phyloP scores from a whole-genome alignment of 2,888 invertebrate species.

The Phymatocera aterrima region DNA sequence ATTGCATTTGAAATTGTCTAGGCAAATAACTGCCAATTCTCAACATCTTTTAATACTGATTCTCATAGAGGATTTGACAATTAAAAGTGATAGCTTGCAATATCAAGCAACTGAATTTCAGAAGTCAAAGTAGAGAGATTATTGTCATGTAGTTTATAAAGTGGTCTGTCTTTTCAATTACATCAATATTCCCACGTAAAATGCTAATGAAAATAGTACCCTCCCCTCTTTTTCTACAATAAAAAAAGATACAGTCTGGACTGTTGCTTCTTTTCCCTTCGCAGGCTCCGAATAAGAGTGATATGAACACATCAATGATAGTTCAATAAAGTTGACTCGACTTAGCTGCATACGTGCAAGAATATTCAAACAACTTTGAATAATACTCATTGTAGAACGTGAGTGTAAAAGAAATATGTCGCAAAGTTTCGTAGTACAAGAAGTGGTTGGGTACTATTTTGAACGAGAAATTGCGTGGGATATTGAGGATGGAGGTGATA shows the following conservation, averaged over 20 bases:
- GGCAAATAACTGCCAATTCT: conserved; percentile 4
- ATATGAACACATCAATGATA: no score
- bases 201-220: background rate
- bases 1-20: background rate
- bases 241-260: background rate
- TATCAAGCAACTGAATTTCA: background rate
- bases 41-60: conserved; percentile 25
- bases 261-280: no score
- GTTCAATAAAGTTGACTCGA: background rate
- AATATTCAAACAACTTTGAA: no score
- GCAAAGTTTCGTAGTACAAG: no score
- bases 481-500: background rate
- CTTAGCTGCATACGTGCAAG: background rate
- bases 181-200: background rate
- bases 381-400: background rate
- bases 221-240: background rate
- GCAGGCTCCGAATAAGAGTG: background rate
- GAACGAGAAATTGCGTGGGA: background rate
- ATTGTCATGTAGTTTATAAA: conserved; percentile 10
- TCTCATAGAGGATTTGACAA: background rate
- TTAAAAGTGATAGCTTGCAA: background rate
- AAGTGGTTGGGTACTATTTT: background rate
- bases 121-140: background rate
- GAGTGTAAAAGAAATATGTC: background rate
- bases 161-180: background rate